Evolutionary conservation across 2,888 invertebrate species (phyloP), one percentile per base, ranked within the genome.

Genomic region (Malthinus flaveolus): DNA sequence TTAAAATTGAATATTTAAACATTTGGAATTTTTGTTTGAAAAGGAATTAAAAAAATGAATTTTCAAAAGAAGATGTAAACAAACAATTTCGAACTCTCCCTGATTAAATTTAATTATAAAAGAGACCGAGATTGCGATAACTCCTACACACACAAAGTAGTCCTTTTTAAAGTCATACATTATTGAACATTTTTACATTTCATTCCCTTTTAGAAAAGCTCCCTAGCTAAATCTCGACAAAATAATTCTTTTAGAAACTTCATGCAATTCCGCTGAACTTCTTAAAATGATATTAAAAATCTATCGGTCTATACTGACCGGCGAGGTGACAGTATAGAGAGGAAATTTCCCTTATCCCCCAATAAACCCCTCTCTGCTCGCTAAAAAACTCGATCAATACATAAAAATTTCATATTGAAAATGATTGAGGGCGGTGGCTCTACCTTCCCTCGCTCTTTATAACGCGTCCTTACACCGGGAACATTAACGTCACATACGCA

Each of bases 381-480:
- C 71, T 70, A 79, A 78, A 78, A 78, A 78, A 78, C 76, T 73
- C 78, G 79, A 79, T 79, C 79, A 78, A 79, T 79, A 79, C 78
- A 79, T 79, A 79, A 79, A 79, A 79, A 79, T 79, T 79, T 79
- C 78, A 79, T 79, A 79, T 79, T 79, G 79, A 79, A 79, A 79
- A 79, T 79, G 78, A 79, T 78, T 78, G 78, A 78, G 76, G 77
- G 77, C 73, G 77, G 75, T 71, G 73, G 71, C 71, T 71, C 66
- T 59, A 60, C 62, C 63, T 63, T 60, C 62, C 62, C 61, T 62
- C 53, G 59, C 56, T 59, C 52, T 53, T 59, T 59, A 56, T 56
- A 56, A 47, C 51, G 59, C 56, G 47, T 59, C 56, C 55, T 59
- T 59, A 53, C 42, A 55, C 59, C 44, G 54, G 50, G 49, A 49